Conservation (phyloP, 2,797 vertebrate species). For the Enteromius anoplus region DNA sequence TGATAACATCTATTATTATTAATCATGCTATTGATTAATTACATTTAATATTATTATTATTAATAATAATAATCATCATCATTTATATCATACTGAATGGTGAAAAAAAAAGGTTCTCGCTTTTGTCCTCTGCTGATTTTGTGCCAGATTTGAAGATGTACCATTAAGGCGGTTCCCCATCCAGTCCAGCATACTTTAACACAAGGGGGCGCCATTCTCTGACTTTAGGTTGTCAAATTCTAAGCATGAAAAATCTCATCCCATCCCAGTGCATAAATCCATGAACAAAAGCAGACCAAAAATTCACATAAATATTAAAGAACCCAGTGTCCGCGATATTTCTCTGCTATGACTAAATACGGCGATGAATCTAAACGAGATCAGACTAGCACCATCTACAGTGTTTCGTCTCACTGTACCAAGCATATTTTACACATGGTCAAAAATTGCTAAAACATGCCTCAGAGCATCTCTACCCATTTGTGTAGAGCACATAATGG, state of each 20-base stretch:
- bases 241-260: neutral
- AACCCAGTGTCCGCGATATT: neutral
- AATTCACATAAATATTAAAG: neutral
- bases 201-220: conserved; percentile 68
- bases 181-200: conserved; percentile 45
- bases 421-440: conserved; percentile 22
- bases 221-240: conserved; percentile 25
- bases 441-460: neutral
- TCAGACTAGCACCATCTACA: neutral
- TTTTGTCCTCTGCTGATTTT: neutral
- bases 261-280: neutral
- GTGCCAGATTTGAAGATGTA: neutral
- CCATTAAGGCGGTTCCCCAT: conserved; percentile 16
- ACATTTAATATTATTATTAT: neutral
- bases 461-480: conserved; percentile 45
- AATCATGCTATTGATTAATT: too few relatives aligned
- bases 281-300: neutral
- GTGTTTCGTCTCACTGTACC: conserved; percentile 44
- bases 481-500: conserved; percentile 62
- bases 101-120: neutral
- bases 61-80: too few relatives aligned
- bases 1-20: too few relatives aligned
- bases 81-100: neutral
- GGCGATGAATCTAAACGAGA: conserved; percentile 1
- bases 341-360: neutral